Percentiles rank a stretch among this genome's conserved stretches.
Evolutionary conservation across 2,797 vertebrate genomes (phyloP).

Genomic region (Eulemur albifrons): DNA sequence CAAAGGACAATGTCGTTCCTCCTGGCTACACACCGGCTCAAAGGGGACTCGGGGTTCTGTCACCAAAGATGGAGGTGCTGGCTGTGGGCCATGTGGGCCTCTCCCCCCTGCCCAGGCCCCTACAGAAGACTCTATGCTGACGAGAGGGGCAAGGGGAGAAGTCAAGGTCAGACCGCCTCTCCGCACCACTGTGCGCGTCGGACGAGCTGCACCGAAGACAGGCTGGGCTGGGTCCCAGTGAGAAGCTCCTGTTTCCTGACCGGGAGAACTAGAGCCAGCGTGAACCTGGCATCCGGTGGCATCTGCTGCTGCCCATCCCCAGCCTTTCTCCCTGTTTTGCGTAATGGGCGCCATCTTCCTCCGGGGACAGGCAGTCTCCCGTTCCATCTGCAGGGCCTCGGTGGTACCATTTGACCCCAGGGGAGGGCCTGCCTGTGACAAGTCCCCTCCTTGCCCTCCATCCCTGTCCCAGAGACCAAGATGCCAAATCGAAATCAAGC

Average conservation of each 20-base stretch:
- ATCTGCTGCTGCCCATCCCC: neutral
- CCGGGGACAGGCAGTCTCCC: neutral
- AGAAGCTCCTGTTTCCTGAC: neutral
- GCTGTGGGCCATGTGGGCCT: rapidly evolving
- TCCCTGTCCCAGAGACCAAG: neutral
- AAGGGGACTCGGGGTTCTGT: neutral
- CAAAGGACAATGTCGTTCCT: neutral
- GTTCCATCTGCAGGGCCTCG: neutral
- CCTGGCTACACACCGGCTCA: neutral
- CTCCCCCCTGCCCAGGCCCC: rapidly evolving
- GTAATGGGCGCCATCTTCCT: rapidly evolving
- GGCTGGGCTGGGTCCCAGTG: rapidly evolving
- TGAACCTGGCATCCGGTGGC: rapidly evolving
- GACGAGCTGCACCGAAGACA: neutral
- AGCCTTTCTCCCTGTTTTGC: rapidly evolving
- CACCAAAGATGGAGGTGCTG: neutral
- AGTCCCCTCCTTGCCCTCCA: neutral
- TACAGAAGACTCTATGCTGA: neutral
- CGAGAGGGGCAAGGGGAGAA: neutral
- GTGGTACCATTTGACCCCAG: neutral
- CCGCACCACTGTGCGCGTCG: neutral
- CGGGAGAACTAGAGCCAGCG: neutral
- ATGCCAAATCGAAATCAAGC: rapidly evolving
- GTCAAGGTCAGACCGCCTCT: neutral
- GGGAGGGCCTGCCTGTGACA: rapidly evolving